phyloP scores from a whole-genome alignment of 1,140 invertebrate species.

The Aphaenogaster floridana region DNA sequence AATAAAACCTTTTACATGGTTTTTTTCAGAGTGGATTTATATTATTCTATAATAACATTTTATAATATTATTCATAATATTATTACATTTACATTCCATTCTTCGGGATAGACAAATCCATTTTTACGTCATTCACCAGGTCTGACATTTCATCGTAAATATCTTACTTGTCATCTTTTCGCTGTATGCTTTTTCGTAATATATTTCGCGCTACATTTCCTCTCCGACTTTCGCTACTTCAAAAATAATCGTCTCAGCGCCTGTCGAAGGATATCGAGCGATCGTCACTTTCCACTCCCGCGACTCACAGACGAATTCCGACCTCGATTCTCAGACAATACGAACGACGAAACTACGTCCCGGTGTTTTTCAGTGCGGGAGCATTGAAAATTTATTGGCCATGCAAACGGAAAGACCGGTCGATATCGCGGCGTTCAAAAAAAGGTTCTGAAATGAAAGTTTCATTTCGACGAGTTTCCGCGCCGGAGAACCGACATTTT shows the following conservation, averaged over 20 bases:
- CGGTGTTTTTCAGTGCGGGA: slow-evolving; percentile 52
- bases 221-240: neutral
- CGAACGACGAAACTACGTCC: neutral
- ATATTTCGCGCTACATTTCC: neutral
- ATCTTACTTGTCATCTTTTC: neutral
- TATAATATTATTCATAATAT: too few relatives aligned
- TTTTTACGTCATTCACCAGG: neutral
- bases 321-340: slow-evolving; percentile 67
- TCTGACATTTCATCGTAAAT: neutral
- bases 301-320: slow-evolving; percentile 33
- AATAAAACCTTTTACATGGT: too few relatives aligned
- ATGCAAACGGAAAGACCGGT: slow-evolving; percentile 5
- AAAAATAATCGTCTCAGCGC: slow-evolving; percentile 23
- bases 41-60: too few relatives aligned
- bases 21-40: too few relatives aligned
- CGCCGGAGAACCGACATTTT: neutral
- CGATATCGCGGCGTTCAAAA: slow-evolving; percentile 25
- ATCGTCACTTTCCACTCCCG: slow-evolving; percentile 29
- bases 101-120: neutral
- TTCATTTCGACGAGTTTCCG: slow-evolving; percentile 30
- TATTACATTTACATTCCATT: neutral
- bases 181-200: neutral
- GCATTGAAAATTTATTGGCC: slow-evolving; percentile 67
- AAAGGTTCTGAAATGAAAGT: slow-evolving; percentile 53
- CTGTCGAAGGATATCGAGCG: slow-evolving; percentile 15